Percentiles rank a stretch among this genome's conserved stretches.
These are phyloP conservation scores for Ecliptopera silaceata DNA, from an alignment of 2,888 invertebrate species.

Conservation along the genomic window DNA sequence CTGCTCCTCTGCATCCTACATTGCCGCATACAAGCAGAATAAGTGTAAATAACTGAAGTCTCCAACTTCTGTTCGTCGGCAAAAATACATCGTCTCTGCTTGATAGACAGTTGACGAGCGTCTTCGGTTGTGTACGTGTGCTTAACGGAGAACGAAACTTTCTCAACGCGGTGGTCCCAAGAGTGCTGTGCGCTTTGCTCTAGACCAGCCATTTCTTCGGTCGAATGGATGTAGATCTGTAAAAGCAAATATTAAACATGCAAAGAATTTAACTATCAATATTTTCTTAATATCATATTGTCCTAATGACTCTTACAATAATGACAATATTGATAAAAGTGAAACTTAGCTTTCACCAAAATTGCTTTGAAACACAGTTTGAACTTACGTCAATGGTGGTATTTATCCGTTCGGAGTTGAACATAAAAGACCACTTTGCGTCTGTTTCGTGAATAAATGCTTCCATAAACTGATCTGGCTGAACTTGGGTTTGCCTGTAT, in stretches of 20 bases:
- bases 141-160: slow-evolving; percentile 87
- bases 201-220: slow-evolving; percentile 87
- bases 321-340: background rate
- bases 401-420: slow-evolving; percentile 76
- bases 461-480: slow-evolving; percentile 68
- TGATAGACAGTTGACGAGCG: slow-evolving; percentile 85
- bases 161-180: slow-evolving; percentile 85
- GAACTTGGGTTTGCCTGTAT: slow-evolving; percentile 68
- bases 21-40: slow-evolving; percentile 88
- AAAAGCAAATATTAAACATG: background rate
- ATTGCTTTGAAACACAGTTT: background rate
- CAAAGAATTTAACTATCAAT: background rate
- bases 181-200: slow-evolving; percentile 87
- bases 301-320: background rate
- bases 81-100: slow-evolving; percentile 89
- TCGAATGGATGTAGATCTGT: slow-evolving; percentile 85
- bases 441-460: slow-evolving; percentile 86
- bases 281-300: too few species aligned
- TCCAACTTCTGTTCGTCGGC: slow-evolving; percentile 85
- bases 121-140: slow-evolving; percentile 90
- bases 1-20: slow-evolving; percentile 87
- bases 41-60: slow-evolving; percentile 85
- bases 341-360: background rate
- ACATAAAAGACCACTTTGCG: slow-evolving; percentile 85
- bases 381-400: slow-evolving; percentile 70